Conservation (phyloP, 2,113 vertebrate genomes). For the Cyanistes caeruleus region DNA sequence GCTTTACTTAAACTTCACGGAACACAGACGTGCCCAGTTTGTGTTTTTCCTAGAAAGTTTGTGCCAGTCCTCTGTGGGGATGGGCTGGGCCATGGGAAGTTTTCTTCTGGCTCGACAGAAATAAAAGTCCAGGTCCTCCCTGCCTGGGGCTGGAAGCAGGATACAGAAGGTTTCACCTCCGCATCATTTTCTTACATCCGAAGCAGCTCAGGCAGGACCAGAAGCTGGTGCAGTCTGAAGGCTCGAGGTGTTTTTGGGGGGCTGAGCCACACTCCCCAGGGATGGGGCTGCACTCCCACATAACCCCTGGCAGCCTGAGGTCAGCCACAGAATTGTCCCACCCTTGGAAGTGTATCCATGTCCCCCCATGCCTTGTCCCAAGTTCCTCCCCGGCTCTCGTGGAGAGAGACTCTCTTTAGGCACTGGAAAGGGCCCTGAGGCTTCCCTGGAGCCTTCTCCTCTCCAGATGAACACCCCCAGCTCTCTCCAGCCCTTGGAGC, state of each 20-base stretch:
- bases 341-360: background rate
- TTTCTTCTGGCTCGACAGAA: conserved; percentile 15
- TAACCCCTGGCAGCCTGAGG: background rate
- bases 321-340: rapidly evolving
- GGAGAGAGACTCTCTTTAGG: no score
- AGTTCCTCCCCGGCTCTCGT: background rate
- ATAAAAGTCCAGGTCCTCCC: background rate
- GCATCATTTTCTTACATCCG: background rate
- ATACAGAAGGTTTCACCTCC: background rate
- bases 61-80: background rate
- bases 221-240: background rate
- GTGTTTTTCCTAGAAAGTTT: conserved; percentile 36
- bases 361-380: background rate
- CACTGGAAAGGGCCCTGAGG: background rate
- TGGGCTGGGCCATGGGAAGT: background rate
- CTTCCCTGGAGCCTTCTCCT: background rate
- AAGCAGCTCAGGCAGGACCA: background rate
- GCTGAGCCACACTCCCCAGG: rapidly evolving
- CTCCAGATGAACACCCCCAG: background rate
- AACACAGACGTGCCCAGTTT: background rate
- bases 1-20: conserved; percentile 37
- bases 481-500: rapidly evolving
- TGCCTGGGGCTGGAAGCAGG: background rate
- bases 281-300: background rate
- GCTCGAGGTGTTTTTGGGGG: rapidly evolving